Evolutionary conservation across 2,797 vertebrate species (phyloP).

Genomic region (Galagoides demidoff): DNA sequence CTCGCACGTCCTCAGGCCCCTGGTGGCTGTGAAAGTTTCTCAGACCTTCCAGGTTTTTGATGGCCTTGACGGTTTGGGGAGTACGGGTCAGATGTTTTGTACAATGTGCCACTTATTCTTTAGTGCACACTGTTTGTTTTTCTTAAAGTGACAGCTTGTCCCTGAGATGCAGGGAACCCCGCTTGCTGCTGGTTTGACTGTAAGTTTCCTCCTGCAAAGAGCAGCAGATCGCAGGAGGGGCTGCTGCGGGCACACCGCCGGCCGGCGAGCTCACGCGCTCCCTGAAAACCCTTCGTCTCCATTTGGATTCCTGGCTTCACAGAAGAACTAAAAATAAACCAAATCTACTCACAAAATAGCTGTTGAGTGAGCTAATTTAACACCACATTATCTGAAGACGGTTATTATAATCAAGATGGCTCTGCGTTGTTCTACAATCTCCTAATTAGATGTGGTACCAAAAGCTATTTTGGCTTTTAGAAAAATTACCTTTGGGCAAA

Average conservation of each 20-base stretch:
- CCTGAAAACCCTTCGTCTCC: neutral
- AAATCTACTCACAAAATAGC: conserved; percentile 72
- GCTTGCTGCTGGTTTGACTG: fast-evolving
- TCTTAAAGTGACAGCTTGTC: fast-evolving
- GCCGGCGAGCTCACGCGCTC: neutral
- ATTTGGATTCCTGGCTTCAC: conserved; percentile 58
- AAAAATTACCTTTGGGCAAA: conserved; percentile 23
- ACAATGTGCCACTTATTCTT: fast-evolving
- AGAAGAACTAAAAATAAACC: conserved; percentile 71
- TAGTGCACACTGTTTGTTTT: fast-evolving
- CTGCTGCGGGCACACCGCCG: fast-evolving
- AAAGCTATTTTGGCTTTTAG: conserved; percentile 54
- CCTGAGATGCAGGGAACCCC: fast-evolving
- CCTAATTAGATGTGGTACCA: conserved; percentile 75
- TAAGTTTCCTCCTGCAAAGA: neutral
- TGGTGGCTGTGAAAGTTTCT: neutral
- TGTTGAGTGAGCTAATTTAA: conserved; percentile 67
- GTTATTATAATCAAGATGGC: conserved; percentile 80
- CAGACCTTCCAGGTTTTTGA: neutral
- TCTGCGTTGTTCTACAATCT: conserved; percentile 63
- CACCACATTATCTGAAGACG: conserved; percentile 69
- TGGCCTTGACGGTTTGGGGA: fast-evolving
- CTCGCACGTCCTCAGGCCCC: fast-evolving
- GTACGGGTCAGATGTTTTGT: neutral
- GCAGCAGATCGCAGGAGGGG: neutral